Percentiles rank a stretch among this genome's conserved stretches.
Conservation (phyloP, 2,797 vertebrate genomes). For the Pangasius djambal region DNA sequence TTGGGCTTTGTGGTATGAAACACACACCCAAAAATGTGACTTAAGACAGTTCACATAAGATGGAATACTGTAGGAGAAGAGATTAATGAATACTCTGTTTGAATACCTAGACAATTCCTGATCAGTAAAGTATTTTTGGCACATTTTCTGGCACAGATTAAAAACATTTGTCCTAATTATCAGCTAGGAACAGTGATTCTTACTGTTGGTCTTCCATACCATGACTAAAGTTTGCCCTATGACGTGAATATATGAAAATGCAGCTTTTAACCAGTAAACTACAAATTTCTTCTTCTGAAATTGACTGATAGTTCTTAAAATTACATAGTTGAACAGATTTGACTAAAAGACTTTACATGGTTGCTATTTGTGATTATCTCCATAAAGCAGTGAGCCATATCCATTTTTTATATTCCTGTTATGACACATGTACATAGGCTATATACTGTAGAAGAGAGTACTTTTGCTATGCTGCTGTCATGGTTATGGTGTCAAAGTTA, state of each 20-base stretch:
- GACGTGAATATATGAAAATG: background rate
- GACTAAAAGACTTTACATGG: background rate
- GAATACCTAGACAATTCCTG: background rate
- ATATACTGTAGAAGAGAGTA: background rate
- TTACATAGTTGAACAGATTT: background rate
- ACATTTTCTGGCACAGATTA: background rate
- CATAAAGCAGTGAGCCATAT: background rate
- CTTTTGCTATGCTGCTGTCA: background rate
- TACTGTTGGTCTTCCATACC: background rate
- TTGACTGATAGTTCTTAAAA: background rate
- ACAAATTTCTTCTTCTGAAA: background rate
- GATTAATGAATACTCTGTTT: background rate
- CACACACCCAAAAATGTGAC: background rate
- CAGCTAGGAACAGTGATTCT: background rate
- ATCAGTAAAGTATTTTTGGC: background rate
- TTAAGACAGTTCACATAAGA: background rate
- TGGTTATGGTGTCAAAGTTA: conserved; percentile 13
- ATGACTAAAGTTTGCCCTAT: background rate
- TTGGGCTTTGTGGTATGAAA: background rate
- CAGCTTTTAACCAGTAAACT: background rate
- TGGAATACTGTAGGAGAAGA: background rate
- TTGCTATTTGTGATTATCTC: background rate
- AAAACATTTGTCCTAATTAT: background rate
- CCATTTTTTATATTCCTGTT: background rate
- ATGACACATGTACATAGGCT: background rate